A percentile compares a stretch with the other conserved stretches of the same genome.
phyloP scores from a whole-genome alignment of 1,140 invertebrate species.

The Trichonephila clavipes region DNA sequence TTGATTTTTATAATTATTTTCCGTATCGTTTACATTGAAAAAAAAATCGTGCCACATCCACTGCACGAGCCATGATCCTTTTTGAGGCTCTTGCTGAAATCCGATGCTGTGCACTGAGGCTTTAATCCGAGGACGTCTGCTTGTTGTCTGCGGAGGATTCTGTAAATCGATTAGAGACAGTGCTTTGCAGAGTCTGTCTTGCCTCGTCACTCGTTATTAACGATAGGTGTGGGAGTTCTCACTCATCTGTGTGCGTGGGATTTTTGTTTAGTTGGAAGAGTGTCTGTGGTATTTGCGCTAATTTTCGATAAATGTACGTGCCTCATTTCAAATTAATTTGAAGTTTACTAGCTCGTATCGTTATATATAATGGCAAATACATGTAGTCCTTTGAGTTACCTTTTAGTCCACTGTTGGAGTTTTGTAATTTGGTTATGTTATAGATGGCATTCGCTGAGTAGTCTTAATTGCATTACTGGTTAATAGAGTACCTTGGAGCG shows the following conservation, averaged over 20 bases:
- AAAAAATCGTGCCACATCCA: no score
- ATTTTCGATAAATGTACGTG: constrained; percentile 18
- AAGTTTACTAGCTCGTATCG: not conserved
- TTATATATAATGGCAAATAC: not conserved
- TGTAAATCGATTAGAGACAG: constrained; percentile 9
- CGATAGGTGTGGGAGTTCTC: constrained; percentile 28
- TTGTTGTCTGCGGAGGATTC: constrained; percentile 1
- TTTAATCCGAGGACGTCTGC: constrained; percentile 4
- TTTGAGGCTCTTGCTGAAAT: not conserved
- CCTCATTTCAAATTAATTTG: not conserved
- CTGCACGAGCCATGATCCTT: not conserved
- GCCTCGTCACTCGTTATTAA: constrained; percentile 28
- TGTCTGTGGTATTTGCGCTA: not conserved
- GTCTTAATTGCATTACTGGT: no score
- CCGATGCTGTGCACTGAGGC: not conserved
- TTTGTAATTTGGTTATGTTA: not conserved
- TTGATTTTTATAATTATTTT: no score
- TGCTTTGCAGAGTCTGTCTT: not conserved
- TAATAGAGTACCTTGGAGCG: no score
- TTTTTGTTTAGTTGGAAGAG: not conserved
- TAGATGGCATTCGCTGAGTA: not conserved
- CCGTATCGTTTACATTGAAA: no score
- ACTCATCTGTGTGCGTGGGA: not conserved
- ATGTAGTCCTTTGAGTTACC: constrained; percentile 12
- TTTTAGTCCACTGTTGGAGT: not conserved